Conservation (phyloP, 2,797 vertebrate genomes). For the Chrysocyon brachyurus region DNA sequence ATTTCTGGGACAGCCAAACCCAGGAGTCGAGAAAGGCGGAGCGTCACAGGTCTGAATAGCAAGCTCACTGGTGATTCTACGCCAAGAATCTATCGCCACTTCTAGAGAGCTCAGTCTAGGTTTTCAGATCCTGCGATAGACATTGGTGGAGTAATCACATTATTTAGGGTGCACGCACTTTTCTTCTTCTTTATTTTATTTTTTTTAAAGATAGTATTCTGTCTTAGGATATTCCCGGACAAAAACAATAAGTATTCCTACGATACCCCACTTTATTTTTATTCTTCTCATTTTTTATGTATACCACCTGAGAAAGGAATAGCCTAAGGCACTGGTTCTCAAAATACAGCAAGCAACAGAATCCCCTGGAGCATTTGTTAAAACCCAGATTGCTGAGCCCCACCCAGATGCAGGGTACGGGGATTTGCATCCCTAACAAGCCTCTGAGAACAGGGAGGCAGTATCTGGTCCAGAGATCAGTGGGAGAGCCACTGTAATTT, state of each 20-base stretch:
- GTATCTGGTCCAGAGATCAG: not conserved
- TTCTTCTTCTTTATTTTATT: not conserved
- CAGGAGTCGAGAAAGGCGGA: not conserved
- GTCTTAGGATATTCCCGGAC: not conserved
- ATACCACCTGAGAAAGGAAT: not conserved
- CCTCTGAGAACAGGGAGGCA: not conserved
- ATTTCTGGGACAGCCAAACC: slow-evolving; percentile 49
- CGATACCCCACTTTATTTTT: not conserved
- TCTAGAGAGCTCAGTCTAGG: slow-evolving; percentile 11
- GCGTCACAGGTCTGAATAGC: not conserved
- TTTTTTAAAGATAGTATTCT: not conserved
- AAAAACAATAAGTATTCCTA: not conserved
- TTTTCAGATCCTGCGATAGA: not conserved
- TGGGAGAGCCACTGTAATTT: not conserved
- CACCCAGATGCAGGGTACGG: not conserved
- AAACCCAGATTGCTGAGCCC: not conserved
- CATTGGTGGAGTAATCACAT: not conserved
- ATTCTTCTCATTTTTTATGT: not conserved
- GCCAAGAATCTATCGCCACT: not conserved
- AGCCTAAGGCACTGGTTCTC: not conserved
- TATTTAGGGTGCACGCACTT: not conserved
- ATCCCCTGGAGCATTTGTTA: not conserved
- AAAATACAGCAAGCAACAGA: not conserved
- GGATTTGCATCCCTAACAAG: not conserved
- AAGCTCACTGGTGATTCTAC: slow-evolving; percentile 10